Evolutionary conservation across 2,113 vertebrate species (phyloP).

Genomic region (Egretta garzetta): DNA sequence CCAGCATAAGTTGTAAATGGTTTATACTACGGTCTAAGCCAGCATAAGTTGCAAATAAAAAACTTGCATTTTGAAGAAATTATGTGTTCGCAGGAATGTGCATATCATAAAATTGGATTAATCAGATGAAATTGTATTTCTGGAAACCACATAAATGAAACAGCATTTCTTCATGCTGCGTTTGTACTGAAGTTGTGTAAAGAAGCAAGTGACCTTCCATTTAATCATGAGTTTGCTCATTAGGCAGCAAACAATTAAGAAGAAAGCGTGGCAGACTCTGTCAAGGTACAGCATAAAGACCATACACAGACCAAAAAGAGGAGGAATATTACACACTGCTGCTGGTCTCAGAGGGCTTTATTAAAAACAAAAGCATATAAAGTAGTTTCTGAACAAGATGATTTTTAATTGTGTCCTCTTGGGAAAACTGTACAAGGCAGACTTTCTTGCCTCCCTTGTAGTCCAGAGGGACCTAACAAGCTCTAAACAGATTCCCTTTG

Average conservation of each 20-base stretch:
- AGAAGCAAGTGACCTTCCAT: background rate
- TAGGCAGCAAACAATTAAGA: background rate
- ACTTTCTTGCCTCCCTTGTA: background rate
- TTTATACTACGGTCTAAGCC: background rate
- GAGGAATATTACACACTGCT: background rate
- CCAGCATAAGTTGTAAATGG: background rate
- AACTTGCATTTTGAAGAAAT: background rate
- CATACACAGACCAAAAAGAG: background rate
- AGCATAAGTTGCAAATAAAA: background rate
- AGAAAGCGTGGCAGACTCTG: background rate
- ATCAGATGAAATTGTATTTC: background rate
- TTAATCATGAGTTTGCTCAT: background rate
- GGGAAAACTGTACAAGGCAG: constrained; percentile 3
- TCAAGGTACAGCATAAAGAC: background rate
- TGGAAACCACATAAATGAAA: background rate
- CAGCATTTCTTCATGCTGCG: background rate
- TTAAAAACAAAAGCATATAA: constrained; percentile 62
- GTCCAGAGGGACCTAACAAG: constrained; percentile 16
- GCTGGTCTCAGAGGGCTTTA: constrained; percentile 55
- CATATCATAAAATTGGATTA: background rate
- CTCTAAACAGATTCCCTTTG: background rate
- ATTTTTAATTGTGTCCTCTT: constrained; percentile 43
- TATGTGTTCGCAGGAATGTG: background rate
- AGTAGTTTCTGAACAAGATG: constrained; percentile 8
- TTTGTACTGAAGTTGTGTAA: background rate